phyloP scores from a whole-genome alignment of 1,140 invertebrate genomes.

The Drosophila oshimai region DNA sequence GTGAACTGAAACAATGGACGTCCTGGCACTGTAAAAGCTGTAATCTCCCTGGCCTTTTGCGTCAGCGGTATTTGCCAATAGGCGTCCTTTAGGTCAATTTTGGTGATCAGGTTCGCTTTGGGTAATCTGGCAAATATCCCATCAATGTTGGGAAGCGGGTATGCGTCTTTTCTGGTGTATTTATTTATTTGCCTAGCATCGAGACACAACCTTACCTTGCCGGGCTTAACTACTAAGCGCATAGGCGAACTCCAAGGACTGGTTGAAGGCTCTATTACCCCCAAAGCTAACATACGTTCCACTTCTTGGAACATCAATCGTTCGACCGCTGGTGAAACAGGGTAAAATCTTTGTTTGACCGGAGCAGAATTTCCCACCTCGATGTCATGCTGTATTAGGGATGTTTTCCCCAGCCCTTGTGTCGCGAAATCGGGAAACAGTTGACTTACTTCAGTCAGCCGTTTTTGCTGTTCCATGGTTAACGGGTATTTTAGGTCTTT shows the following conservation, averaged over 20 bases:
- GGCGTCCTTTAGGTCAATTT: neutral
- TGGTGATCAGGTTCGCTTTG: neutral
- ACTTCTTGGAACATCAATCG: neutral
- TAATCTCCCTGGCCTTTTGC: neutral
- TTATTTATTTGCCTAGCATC: neutral
- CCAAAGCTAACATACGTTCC: neutral
- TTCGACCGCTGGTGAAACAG: too few species aligned
- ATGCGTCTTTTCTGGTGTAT: neutral
- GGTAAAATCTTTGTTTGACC: neutral
- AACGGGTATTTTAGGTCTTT: too few species aligned
- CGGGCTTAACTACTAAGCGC: neutral
- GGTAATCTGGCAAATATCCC: neutral
- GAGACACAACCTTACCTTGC: neutral
- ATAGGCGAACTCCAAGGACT: neutral
- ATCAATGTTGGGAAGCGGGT: neutral
- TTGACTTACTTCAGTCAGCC: neutral
- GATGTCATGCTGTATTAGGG: neutral
- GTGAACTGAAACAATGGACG: neutral
- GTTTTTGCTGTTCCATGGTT: neutral
- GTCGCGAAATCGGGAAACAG: neutral
- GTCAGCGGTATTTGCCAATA: neutral
- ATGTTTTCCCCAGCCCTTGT: neutral
- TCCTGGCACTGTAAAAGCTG: neutral
- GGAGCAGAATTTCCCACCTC: neutral
- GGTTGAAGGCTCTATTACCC: neutral